Base-by-base conservation (phyloP, 2,113 vertebrate species). In the Phaethornis superciliosus region DNA sequence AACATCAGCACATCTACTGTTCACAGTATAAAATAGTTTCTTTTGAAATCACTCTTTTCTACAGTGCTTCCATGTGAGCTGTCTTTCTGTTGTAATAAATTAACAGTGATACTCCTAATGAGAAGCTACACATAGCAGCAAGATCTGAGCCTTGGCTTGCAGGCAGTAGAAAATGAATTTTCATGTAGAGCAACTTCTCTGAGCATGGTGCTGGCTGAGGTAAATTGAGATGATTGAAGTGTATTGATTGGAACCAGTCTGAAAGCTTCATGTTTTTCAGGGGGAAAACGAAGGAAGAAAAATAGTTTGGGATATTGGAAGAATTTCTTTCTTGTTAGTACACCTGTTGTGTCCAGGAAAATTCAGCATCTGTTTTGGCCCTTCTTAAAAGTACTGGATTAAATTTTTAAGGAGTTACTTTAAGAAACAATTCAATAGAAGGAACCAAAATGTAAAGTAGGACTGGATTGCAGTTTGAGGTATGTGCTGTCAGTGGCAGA, bases 261-360 rank as follows among this genome's bases (percentile, higher is more conserved):
- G 27, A 76, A 80, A 88, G 18, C 75, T 12, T 55, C 9, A 37
- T 37, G 10, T 27, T 82, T 87, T 65, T 46, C 30, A 15, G 23
- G 19, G 40, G 5, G 30, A 63, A 79, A 74, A 15, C 5, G 33
- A 42, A 14, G 0, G 0, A 0, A 26, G 22, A 59, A 13, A 37
- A 55, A 18, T 33, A 67, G 8, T 56, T 60, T 19, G 32, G 32
- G 19, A 54, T 85, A 76, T 15, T n/a, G 26, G 32, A 81, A 76
- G 70, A 37, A 5, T 70, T 55, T 2, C 7, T 81, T 74, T 84
- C 46, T 22, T 65, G 5, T 62, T 49, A 72, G 54, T n/a, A 56
- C 20, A 49, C 6, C 7, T 62, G 2, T 5, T 67, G 4, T 65
- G 9, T 33, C 62, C 27, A 74, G 40, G 68, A 33, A 17, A 74